phyloP scores from a whole-genome alignment of 2,113 vertebrate genomes.

The Chaenocephalus aceratus region DNA sequence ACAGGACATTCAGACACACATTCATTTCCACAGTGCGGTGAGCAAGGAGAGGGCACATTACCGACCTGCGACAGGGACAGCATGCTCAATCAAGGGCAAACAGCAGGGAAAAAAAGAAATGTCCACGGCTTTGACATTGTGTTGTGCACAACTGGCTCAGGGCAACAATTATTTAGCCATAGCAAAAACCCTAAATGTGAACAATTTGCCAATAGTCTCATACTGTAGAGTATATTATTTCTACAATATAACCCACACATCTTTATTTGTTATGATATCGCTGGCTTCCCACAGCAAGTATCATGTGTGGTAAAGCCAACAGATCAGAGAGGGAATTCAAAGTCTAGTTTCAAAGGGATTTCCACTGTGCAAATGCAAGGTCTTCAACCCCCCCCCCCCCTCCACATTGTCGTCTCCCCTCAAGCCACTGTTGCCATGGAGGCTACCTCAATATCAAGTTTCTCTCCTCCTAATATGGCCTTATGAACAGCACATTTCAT shows the following conservation, averaged over 20 bases:
- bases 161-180: neutral
- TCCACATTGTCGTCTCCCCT: constrained; percentile 59
- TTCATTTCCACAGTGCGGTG: constrained; percentile 34
- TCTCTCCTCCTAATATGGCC: constrained; percentile 67
- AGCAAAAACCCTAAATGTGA: constrained; percentile 3
- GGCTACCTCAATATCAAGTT: constrained; percentile 68
- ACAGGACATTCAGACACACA: constrained; percentile 21
- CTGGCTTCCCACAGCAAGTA: neutral
- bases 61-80: constrained; percentile 49
- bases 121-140: constrained; percentile 8
- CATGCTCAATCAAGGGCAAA: constrained; percentile 53
- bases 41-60: constrained; percentile 45
- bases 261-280: constrained; percentile 9
- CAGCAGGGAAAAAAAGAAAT: constrained; percentile 32
- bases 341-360: constrained; percentile 57
- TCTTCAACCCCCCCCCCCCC: constrained; percentile 25
- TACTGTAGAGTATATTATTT: neutral
- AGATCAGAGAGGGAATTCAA: constrained; percentile 58
- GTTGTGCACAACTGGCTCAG: neutral
- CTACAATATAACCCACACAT: constrained; percentile 4
- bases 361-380: constrained; percentile 52
- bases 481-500: constrained; percentile 81
- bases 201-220: neutral
- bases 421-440: constrained; percentile 76
- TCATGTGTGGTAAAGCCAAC: constrained; percentile 39